Conservation (phyloP, 2,797 vertebrate species). For the Sebastiscus tertius region DNA sequence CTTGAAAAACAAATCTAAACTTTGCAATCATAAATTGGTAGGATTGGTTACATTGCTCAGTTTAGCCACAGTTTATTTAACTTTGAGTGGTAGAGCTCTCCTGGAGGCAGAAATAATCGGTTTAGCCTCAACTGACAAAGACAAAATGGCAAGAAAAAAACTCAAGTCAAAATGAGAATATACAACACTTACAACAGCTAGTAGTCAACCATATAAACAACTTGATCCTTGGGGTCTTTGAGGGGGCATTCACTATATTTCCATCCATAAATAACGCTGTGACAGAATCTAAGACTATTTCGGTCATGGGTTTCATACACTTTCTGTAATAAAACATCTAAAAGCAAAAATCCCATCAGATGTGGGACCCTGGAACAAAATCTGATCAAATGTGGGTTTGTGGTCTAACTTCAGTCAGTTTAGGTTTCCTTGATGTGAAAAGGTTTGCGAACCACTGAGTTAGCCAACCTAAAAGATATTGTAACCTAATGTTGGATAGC, state of each 20-base stretch:
- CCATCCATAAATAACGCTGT: no score
- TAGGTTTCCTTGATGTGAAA: no score
- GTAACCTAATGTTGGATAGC: background rate
- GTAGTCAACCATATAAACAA: background rate
- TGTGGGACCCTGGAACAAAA: no score
- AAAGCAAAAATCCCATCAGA: no score
- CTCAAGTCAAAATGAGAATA: background rate
- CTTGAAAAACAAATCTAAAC: slow-evolving; percentile 24
- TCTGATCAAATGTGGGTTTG: no score
- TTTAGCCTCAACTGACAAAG: background rate
- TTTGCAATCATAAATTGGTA: slow-evolving; percentile 19
- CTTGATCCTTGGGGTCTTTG: background rate
- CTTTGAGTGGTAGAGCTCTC: slow-evolving; percentile 12
- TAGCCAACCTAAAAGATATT: background rate
- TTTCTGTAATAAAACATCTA: no score
- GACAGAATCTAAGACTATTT: no score
- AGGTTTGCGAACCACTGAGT: no score
- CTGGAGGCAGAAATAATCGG: slow-evolving; percentile 9
- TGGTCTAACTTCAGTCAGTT: no score
- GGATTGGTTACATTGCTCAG: slow-evolving; percentile 9
- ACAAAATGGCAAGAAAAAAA: background rate
- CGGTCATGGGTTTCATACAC: no score
- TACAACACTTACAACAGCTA: background rate
- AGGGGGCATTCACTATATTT: no score
- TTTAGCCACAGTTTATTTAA: slow-evolving; percentile 25